A percentile compares a stretch with the other conserved stretches of the same genome.
phyloP scores from a whole-genome alignment of 1,140 invertebrate species.

The Thalassaphorura encarpata region DNA sequence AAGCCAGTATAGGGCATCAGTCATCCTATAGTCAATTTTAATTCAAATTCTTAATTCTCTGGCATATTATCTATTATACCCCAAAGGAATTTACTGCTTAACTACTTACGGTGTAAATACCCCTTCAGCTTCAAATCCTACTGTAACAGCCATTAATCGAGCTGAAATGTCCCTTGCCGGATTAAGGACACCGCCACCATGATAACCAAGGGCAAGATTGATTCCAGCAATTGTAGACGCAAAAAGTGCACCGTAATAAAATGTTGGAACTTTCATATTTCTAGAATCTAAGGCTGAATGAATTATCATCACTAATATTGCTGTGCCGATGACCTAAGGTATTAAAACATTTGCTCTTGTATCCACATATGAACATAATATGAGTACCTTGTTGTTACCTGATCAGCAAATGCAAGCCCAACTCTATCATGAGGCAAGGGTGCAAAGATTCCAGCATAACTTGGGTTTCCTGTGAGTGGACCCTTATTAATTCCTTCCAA shows the following conservation, averaged over 20 bases:
- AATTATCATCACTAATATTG: slow-evolving; percentile 1
- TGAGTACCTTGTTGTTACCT: no score
- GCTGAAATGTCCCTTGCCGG: slow-evolving; percentile 17
- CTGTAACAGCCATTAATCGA: slow-evolving; percentile 5
- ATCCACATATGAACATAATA: no score
- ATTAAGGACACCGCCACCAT: slow-evolving; percentile 10
- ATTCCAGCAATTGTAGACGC: neutral
- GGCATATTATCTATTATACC: no score
- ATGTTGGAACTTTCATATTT: slow-evolving; percentile 8
- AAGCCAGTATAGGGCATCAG: slow-evolving; percentile 17
- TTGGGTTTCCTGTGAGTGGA: no score
- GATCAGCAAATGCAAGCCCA: slow-evolving; percentile 1
- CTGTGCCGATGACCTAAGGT: slow-evolving; percentile 4
- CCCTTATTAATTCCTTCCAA: neutral
- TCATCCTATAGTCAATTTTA: no score
- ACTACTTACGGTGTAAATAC: no score
- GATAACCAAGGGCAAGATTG: neutral
- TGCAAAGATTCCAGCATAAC: neutral
- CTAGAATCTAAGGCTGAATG: neutral
- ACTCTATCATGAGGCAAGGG: neutral
- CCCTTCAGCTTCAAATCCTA: neutral
- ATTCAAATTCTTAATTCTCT: no score
- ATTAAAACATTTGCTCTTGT: no score
- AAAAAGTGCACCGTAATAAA: neutral
- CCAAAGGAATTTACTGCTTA: no score